Evolutionary conservation across 64 coral and sea anemone species (phyloP), one percentile per base, ranked within the genome.

Genomic region (Pachyseris speciosa): DNA sequence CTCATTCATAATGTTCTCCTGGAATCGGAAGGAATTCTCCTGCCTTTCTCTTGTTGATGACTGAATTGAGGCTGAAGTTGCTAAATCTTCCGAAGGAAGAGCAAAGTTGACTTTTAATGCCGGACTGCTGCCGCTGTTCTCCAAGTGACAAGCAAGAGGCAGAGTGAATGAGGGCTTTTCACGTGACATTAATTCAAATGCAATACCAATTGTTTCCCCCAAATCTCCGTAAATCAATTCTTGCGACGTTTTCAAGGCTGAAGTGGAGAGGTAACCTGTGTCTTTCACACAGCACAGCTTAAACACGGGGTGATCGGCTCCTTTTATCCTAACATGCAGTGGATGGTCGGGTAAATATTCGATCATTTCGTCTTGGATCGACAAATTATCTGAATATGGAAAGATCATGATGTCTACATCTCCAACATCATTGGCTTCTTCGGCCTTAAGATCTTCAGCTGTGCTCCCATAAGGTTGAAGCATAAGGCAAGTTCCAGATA

Each of bases 401-500:
- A 37, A 89, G 55, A 89, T 20, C 72, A 89, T 89, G 29, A 89
- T 7, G 24, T 89, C 87, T 34, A 89, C n/a, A 61, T 89, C 87
- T 7, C 45, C 66, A 5, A 15, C 0, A 57, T 13, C 8, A 57
- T 4, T 20, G 13, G 19, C 7, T 47, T 47, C 44, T 13, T 47
- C 44, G 44, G 7, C 5, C 16, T 57, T 13, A 20, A 57, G 19
- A 9, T 57, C 52, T 57, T 57, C 52, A 57, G 22, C 52, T 5
- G 4, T 19, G 52, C 52, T 57, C 22, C 52, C 52, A 57, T 57
- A 57, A 13, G 22, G 7, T 55, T 5, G 51, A 55, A 55, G 2
- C 52, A 13, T 47, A 47, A 1, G 13, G 44, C 44, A 7, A 47
- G 7, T 47, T 47, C 44, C 44, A 47, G 44, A 47, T 7, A 47